These are phyloP conservation scores for Horisme vitalbata DNA, from an alignment of 2,888 invertebrate genomes.

Conservation along the genomic window DNA sequence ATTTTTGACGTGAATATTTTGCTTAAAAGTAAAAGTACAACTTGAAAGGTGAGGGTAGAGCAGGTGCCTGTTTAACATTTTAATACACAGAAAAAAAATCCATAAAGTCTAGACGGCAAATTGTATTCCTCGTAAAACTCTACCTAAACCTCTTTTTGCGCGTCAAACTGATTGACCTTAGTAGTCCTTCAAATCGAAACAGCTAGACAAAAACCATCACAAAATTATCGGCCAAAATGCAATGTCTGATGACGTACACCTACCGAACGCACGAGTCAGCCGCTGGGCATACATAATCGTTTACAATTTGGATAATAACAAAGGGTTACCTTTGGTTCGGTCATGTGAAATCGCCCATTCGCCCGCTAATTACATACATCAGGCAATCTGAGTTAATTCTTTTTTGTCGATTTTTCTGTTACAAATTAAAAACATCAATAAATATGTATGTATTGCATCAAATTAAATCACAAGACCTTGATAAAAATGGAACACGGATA, in stretches of 20 bases:
- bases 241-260: constrained; percentile 50
- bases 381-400: constrained; percentile 24
- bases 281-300: constrained; percentile 51
- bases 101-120: constrained; percentile 13
- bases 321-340: constrained; percentile 46
- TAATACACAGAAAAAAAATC: not conserved
- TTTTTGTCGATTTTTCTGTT: constrained; percentile 19
- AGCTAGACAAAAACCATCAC: constrained; percentile 44
- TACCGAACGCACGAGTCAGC: constrained; percentile 48
- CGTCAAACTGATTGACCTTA: constrained; percentile 40
- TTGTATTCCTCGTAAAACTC: constrained; percentile 20
- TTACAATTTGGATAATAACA: constrained; percentile 63
- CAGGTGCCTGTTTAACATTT: not conserved
- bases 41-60: no score
- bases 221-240: constrained; percentile 50
- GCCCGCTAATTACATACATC: constrained; percentile 49
- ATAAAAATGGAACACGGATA: no score
- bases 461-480: not conserved
- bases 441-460: no score
- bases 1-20: no score
- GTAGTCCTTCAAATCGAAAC: constrained; percentile 48
- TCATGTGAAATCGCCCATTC: constrained; percentile 42
- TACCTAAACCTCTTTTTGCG: constrained; percentile 26
- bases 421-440: no score
- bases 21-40: no score